A percentile compares a stretch with the other conserved stretches of the same genome.
Conservation (phyloP, 2,888 invertebrate species). For the Yponomeuta evonymella region DNA sequence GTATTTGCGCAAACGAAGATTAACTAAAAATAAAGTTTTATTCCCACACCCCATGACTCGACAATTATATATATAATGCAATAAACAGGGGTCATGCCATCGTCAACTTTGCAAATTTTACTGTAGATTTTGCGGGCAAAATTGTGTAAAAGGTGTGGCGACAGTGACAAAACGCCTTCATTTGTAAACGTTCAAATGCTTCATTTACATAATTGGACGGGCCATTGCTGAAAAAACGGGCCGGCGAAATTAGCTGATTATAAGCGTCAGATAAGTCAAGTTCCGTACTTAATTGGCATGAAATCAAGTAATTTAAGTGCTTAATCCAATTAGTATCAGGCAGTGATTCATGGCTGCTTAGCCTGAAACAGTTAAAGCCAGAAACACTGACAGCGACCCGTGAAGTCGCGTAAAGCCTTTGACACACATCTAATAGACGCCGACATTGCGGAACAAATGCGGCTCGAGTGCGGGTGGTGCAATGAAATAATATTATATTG, state of each 20-base stretch:
- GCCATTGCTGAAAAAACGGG: background rate
- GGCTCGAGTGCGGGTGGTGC: too few species aligned
- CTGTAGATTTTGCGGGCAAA: background rate
- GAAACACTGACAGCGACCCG: background rate
- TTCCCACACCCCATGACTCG: too few species aligned
- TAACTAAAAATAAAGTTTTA: too few species aligned
- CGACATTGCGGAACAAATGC: too few species aligned
- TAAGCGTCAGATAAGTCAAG: background rate
- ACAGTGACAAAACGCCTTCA: background rate
- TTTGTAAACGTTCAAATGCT: background rate
- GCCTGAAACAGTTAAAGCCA: background rate
- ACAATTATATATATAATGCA: too few species aligned
- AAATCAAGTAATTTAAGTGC: constrained; percentile 2
- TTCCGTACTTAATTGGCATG: background rate
- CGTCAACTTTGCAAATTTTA: too few species aligned
- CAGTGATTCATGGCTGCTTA: background rate
- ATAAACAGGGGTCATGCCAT: too few species aligned
- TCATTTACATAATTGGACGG: background rate
- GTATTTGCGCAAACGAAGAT: too few species aligned
- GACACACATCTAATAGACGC: too few species aligned
- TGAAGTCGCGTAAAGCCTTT: background rate
- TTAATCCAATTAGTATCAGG: background rate
- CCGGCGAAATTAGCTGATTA: background rate
- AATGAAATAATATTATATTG: too few species aligned
- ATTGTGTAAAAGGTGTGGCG: background rate